A percentile compares a stretch with the other conserved stretches of the same genome.
phyloP scores from a whole-genome alignment of 2,113 vertebrate species.

The Proterorhinus semilunaris region DNA sequence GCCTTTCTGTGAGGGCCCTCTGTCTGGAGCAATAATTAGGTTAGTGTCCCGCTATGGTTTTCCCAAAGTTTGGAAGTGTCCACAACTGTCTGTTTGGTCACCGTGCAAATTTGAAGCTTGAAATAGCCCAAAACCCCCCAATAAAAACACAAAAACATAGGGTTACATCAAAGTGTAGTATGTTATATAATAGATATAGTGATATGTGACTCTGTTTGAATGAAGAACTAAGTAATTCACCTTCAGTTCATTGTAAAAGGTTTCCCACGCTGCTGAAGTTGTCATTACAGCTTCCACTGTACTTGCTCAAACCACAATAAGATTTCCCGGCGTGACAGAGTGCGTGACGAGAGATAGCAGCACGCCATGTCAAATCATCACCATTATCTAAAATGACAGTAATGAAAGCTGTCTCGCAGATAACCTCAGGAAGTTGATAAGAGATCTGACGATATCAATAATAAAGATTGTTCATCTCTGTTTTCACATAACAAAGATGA shows the following conservation, averaged over 20 bases:
- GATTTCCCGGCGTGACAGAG: neutral
- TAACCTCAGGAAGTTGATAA: neutral
- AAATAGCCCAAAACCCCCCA: neutral
- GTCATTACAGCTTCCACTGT: neutral
- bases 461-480: neutral
- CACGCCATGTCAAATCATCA: neutral
- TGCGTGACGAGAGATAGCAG: neutral
- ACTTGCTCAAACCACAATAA: neutral
- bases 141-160: no score
- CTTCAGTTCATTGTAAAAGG: neutral
- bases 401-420: neutral
- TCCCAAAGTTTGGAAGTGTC: constrained; percentile 6
- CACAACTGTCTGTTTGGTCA: neutral
- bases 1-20: constrained; percentile 43
- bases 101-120: neutral
- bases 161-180: no score
- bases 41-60: constrained; percentile 29
- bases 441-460: no score
- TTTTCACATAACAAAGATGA: neutral
- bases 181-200: no score
- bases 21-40: constrained; percentile 46
- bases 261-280: neutral
- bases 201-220: no score
- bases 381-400: neutral
- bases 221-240: no score